These are phyloP conservation scores for Lepidurus couesii DNA, from an alignment of 1,140 invertebrate species.

Conservation along the genomic window DNA sequence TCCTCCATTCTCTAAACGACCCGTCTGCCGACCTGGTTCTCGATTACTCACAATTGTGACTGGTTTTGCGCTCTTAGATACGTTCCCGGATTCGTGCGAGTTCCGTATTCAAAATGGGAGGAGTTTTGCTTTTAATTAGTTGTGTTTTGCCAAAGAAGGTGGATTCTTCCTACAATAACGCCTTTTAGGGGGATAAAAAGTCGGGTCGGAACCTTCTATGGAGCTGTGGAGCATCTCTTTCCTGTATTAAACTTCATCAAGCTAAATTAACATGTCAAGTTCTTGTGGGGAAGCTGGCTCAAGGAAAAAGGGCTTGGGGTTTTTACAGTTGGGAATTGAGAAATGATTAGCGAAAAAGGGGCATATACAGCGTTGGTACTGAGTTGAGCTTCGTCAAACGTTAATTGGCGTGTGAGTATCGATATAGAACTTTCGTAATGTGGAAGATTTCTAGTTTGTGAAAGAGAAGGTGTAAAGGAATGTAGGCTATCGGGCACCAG, in stretches of 20 bases:
- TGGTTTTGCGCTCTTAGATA: background rate
- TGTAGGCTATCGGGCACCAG: background rate
- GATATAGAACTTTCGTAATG: background rate
- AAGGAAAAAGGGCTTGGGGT: too few species aligned
- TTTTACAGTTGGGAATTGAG: too few species aligned
- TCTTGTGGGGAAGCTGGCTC: too few species aligned
- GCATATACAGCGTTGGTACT: too few species aligned
- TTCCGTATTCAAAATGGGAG: background rate
- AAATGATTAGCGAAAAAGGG: too few species aligned
- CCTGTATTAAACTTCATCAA: too few species aligned
- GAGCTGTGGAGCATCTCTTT: too few species aligned
- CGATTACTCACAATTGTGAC: constrained; percentile 6
- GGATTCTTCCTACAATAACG: background rate
- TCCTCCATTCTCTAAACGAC: background rate
- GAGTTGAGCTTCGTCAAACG: too few species aligned
- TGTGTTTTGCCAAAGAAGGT: background rate
- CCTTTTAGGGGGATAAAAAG: too few species aligned
- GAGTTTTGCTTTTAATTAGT: background rate
- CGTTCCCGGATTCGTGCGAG: background rate
- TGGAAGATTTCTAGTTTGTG: background rate
- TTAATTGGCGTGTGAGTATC: background rate
- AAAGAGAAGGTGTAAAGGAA: constrained; percentile 15
- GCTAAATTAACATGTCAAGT: too few species aligned
- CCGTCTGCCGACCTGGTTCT: background rate
- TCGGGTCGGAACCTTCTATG: too few species aligned